These are phyloP conservation scores for Caenorhabditis macrosperma DNA, from an alignment of 2,888 invertebrate genomes.

Conservation along the genomic window DNA sequence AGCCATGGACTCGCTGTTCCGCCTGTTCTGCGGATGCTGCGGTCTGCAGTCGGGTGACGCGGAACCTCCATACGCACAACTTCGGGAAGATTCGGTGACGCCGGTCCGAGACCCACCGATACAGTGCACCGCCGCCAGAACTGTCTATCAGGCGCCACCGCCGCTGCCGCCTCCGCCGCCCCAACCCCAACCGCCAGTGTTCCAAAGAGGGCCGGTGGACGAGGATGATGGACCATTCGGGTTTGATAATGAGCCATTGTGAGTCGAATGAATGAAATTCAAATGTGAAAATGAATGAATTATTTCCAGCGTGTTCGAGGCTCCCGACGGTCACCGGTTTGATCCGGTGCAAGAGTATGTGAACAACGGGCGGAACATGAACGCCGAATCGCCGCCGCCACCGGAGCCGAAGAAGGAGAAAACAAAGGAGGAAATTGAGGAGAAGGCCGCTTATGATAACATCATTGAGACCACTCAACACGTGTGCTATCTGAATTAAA, in stretches of 20 bases:
- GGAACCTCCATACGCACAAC: constrained; percentile 44
- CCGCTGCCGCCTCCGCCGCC: constrained; percentile 1
- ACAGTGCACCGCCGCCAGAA: background rate
- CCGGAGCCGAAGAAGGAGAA: background rate
- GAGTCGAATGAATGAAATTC: background rate
- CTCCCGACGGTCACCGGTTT: background rate
- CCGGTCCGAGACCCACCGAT: constrained; percentile 48
- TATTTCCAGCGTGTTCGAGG: background rate
- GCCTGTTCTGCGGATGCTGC: constrained; percentile 55
- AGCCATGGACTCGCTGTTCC: constrained; percentile 43
- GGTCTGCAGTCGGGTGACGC: constrained; percentile 18
- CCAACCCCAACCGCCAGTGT: too few species aligned
- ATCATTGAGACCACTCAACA: constrained; percentile 56
- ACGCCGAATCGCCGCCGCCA: constrained; percentile 13
- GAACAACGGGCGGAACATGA: background rate
- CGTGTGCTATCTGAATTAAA: background rate
- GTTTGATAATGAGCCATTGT: background rate
- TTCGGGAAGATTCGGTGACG: constrained; percentile 36
- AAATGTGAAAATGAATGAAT: too few species aligned
- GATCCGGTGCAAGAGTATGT: background rate
- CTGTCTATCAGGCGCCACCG: constrained; percentile 7
- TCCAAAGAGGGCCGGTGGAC: too few species aligned
- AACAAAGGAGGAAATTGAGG: constrained; percentile 23
- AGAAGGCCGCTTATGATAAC: constrained; percentile 43
- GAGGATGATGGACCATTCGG: background rate